Base-by-base conservation (phyloP, 2,113 vertebrate genomes). In the Climacteris rufus region DNA sequence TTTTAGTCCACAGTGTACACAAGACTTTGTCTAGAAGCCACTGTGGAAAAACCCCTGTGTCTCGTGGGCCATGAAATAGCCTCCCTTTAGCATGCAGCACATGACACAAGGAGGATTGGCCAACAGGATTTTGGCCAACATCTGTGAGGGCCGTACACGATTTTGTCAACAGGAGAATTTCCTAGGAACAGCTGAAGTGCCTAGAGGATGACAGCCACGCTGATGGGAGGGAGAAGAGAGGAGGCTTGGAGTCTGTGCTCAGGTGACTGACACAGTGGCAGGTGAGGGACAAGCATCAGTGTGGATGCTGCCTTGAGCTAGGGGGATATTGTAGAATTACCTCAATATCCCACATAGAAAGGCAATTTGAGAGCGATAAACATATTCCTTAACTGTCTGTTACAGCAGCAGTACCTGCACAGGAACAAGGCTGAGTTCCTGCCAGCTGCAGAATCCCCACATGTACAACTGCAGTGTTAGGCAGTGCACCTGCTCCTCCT, bases 381-480 rank as follows among this genome's bases (percentile, higher is more conserved):
- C 5, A 1, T 7, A 47, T 5, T 13, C 56, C 65, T 53, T 49
- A 30, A 47, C 2, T 72, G 44, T 64, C 25, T 39, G 44, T 42
- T 42, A 68, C 54, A 83, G 66, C 66, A 68, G 28, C 35, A 50
- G 11, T 24, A 63, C 19, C 45, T 71, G 40, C 80, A 33, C 33
- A 45, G 80, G 76, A 86, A 68, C 30, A 60, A 72, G 57, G 10
- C 60, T 4, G 87, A 21, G 6, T 72, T 91, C 59, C 71, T 72
- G 39, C 42, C 30, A 72, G 87, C 72, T 69, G 80, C 77, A 1
- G 4, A 30, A 53, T 52, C 35, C 61, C 66, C 1, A 3, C 23
- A 3, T 2, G 21, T 37, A n/a, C 0, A 0, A 15, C 5, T n/a
- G 25, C 70, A 42, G 20, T 6, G 33, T 56, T 21, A 14, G 49